A percentile compares a stretch with the other conserved stretches of the same genome.
Evolutionary conservation across 2,888 invertebrate genomes (phyloP).

Genomic region (Drosophila sordidula): DNA sequence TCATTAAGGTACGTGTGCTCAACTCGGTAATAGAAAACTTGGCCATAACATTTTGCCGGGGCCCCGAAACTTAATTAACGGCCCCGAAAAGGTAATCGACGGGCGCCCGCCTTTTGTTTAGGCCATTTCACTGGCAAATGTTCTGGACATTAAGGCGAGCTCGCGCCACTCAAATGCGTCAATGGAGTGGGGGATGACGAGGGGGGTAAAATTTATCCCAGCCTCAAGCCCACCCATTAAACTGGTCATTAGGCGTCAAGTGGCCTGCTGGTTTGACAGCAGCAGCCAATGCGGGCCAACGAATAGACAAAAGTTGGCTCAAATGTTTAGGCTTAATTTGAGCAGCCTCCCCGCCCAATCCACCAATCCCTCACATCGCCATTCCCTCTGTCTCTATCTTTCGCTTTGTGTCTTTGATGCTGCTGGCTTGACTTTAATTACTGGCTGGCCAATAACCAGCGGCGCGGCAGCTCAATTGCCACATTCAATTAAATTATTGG

Average conservation of each 20-base stretch:
- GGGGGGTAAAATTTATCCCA: neutral
- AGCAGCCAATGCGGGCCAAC: conserved; percentile 24
- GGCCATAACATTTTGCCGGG: conserved; percentile 64
- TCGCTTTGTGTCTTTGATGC: conserved; percentile 9
- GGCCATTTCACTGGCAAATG: conserved; percentile 74
- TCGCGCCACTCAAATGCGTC: conserved; percentile 26
- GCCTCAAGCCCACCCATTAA: conserved; percentile 52
- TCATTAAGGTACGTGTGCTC: conserved; percentile 65
- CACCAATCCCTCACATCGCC: neutral
- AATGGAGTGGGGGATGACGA: neutral
- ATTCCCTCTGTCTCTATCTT: neutral
- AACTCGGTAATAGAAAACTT: conserved; percentile 74
- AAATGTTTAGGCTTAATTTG: conserved; percentile 75
- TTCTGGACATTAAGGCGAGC: conserved; percentile 62
- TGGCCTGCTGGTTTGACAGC: conserved; percentile 64
- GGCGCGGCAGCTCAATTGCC: conserved; percentile 42
- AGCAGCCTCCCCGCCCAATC: conserved; percentile 30
- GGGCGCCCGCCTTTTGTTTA: conserved; percentile 50
- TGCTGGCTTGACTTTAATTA: conserved; percentile 66
- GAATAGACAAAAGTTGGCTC: conserved; percentile 49
- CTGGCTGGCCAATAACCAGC: conserved; percentile 51
- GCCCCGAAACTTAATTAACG: conserved; percentile 75
- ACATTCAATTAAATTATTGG: conserved; percentile 70
- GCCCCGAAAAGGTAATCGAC: conserved; percentile 66
- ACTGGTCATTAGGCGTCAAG: conserved; percentile 79